Percentiles rank a stretch among this genome's conserved stretches.
phyloP scores from a whole-genome alignment of 2,797 vertebrate genomes.

The Sardinella longiceps region DNA sequence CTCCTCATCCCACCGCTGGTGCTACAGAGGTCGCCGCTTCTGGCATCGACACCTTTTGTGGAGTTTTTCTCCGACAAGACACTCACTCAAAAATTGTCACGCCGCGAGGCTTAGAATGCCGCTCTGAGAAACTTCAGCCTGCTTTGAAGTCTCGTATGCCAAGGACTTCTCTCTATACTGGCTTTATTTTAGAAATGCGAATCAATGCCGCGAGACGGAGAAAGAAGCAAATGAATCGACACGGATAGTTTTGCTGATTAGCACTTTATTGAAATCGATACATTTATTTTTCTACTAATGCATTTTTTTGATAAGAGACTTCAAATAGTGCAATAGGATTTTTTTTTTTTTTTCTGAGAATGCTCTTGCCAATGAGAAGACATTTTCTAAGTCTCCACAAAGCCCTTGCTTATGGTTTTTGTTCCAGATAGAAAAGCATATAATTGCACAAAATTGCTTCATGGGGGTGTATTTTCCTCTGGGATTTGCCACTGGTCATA shows the following conservation, averaged over 20 bases:
- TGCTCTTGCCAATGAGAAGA: constrained; percentile 49
- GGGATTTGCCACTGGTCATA: background rate
- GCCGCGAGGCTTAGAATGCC: background rate
- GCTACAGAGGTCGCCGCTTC: background rate
- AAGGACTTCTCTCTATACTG: constrained; percentile 53
- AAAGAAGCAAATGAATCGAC: constrained; percentile 31
- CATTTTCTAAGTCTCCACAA: constrained; percentile 5
- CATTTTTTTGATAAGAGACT: constrained; percentile 43
- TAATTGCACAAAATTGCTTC: background rate
- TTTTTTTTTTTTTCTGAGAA: constrained; percentile 47
- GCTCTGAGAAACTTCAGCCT: constrained; percentile 35
- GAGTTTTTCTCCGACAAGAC: constrained; percentile 1
- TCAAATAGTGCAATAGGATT: constrained; percentile 55
- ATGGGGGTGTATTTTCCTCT: background rate
- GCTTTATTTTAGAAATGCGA: constrained; percentile 61
- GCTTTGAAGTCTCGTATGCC: constrained; percentile 61
- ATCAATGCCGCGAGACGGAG: constrained; percentile 25
- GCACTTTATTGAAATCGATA: constrained; percentile 65
- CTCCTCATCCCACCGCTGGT: background rate
- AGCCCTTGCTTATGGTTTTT: background rate
- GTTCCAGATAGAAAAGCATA: background rate
- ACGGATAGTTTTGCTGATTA: constrained; percentile 43
- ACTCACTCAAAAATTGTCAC: background rate
- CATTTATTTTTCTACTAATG: constrained; percentile 43
- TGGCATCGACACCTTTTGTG: background rate